phyloP scores from a whole-genome alignment of 2,888 invertebrate genomes.

The Mimumesa dahlbomi region DNA sequence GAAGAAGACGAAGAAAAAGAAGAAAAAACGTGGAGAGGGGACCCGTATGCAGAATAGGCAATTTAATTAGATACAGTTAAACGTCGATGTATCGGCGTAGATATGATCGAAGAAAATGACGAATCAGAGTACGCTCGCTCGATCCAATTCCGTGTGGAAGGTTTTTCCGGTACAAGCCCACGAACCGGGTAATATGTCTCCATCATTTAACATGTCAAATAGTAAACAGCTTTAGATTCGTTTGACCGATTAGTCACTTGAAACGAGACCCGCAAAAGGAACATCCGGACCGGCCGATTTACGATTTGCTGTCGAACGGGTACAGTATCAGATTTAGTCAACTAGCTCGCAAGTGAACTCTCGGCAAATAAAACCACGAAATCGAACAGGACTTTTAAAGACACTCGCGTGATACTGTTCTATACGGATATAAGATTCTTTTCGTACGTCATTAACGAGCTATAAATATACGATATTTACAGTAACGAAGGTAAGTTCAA shows the following conservation, averaged over 20 bases:
- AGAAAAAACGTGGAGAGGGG: neutral
- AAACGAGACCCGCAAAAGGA: neutral
- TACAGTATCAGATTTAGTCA: slow-evolving; percentile 8
- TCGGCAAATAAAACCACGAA: slow-evolving; percentile 3
- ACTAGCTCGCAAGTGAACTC: neutral
- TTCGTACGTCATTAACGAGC: too few species aligned
- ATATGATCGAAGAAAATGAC: slow-evolving; percentile 36
- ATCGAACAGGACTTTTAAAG: slow-evolving; percentile 5
- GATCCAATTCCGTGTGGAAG: slow-evolving; percentile 28
- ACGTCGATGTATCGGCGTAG: slow-evolving; percentile 18
- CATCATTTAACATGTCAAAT: slow-evolving; percentile 29
- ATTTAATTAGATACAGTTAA: slow-evolving; percentile 36
- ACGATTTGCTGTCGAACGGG: neutral
- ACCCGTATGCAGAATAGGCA: neutral
- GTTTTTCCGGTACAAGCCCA: slow-evolving; percentile 23
- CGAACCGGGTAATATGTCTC: slow-evolving; percentile 29
- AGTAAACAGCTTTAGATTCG: slow-evolving; percentile 25
- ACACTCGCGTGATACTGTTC: too few species aligned
- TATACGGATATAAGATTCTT: too few species aligned
- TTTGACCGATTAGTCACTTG: slow-evolving; percentile 26
- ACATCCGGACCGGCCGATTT: neutral
- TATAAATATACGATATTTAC: too few species aligned
- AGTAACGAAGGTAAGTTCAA: too few species aligned
- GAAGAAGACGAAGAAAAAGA: neutral
- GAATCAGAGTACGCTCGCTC: slow-evolving; percentile 8